Evolutionary conservation across 1,140 invertebrate species (phyloP).

Genomic region (Bombus waltoni): DNA sequence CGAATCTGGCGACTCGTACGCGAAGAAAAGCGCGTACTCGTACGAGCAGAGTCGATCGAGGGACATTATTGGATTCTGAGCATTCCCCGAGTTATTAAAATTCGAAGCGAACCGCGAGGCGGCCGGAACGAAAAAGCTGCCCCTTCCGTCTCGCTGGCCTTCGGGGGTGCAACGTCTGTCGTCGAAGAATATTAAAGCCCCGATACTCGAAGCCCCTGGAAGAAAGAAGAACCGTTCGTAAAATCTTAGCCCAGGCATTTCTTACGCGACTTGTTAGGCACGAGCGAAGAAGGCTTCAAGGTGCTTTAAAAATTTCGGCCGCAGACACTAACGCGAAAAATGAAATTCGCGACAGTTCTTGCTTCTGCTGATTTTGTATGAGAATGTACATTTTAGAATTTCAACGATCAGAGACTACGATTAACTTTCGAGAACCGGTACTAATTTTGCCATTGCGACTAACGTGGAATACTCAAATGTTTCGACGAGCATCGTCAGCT

Average conservation of each 20-base stretch:
- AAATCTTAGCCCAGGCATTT: conserved; percentile 51
- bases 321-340: no score
- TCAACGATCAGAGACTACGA: no score
- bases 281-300: no score
- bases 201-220: conserved; percentile 67
- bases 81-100: conserved; percentile 83
- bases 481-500: no score
- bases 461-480: no score
- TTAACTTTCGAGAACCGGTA: no score
- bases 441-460: no score
- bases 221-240: conserved; percentile 54
- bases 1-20: conserved; percentile 37
- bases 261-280: conserved; percentile 68
- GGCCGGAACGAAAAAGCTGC: conserved; percentile 48
- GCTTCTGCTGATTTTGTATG: no score
- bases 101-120: conserved; percentile 79
- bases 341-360: no score
- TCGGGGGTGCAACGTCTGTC: conserved; percentile 69
- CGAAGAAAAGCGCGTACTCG: conserved; percentile 8
- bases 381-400: no score
- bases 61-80: conserved; percentile 82
- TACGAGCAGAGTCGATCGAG: conserved; percentile 20
- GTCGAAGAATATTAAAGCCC: conserved; percentile 79
- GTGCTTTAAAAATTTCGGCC: no score
- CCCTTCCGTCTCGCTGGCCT: conserved; percentile 43